A percentile compares a stretch with the other conserved stretches of the same genome.
These are phyloP conservation scores for Aricia agestis DNA, from an alignment of 1,140 invertebrate species.

Conservation along the genomic window DNA sequence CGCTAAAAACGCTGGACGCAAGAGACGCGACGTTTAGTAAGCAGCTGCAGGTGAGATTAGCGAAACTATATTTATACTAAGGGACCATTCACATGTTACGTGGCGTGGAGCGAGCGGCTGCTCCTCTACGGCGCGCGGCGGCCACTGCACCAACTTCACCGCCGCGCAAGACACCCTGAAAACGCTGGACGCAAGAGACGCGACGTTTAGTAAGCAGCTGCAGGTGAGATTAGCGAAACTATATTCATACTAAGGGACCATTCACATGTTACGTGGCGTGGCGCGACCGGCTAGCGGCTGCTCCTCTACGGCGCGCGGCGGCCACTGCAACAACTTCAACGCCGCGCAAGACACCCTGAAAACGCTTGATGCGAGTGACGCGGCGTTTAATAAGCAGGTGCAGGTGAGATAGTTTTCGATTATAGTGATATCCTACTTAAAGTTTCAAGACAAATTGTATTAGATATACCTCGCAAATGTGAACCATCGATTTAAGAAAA, in stretches of 20 bases:
- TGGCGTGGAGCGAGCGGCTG: conserved; percentile 92
- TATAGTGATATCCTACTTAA: too few relatives aligned
- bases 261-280: too few relatives aligned
- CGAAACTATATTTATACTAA: too few relatives aligned
- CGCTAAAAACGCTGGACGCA: conserved; percentile 55
- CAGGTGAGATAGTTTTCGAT: conserved; percentile 23
- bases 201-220: conserved; percentile 55
- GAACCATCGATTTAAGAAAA: too few relatives aligned
- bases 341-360: conserved; percentile 64
- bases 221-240: conserved; percentile 32
- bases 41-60: conserved; percentile 44
- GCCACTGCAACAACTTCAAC: conserved; percentile 95
- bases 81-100: too few relatives aligned
- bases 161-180: conserved; percentile 64
- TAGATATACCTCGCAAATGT: too few relatives aligned
- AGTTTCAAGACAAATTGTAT: too few relatives aligned
- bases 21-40: conserved; percentile 58
- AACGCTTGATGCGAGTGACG: conserved; percentile 49
- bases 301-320: conserved; percentile 96
- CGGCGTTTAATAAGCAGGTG: conserved; percentile 55
- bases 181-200: conserved; percentile 52
- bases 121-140: conserved; percentile 96
- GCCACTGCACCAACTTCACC: conserved; percentile 95
- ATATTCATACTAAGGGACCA: too few relatives aligned
- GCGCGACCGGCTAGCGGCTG: conserved; percentile 92